Evolutionary conservation across 53 echinoderm and acorn worm genomes (phyloP).

Genomic region (Apostichopus leukothele): DNA sequence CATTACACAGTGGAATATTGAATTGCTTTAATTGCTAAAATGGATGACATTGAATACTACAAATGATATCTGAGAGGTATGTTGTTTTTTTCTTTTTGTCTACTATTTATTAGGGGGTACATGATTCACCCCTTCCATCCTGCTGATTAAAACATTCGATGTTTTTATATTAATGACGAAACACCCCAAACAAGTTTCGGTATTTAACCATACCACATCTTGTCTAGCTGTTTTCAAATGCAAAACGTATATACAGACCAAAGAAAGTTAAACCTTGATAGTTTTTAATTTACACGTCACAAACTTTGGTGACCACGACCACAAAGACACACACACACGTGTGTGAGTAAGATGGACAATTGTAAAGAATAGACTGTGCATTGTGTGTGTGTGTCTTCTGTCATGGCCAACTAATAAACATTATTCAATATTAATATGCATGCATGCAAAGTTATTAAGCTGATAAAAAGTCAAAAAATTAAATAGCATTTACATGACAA

Average conservation of each 20-base stretch:
- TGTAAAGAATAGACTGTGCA: background rate
- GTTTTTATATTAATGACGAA: no score
- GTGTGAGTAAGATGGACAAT: background rate
- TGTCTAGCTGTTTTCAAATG: background rate
- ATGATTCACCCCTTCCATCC: no score
- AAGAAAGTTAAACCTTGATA: background rate
- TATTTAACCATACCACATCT: no score
- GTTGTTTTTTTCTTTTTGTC: no score
- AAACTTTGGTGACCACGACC: background rate
- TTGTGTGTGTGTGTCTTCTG: background rate
- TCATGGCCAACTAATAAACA: background rate
- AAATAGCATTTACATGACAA: background rate
- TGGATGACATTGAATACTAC: no score
- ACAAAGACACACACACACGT: background rate
- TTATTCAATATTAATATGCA: background rate
- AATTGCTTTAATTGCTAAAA: no score
- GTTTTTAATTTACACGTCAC: background rate
- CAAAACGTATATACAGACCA: conserved; percentile 35
- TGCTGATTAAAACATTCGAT: no score
- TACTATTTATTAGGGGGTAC: no score
- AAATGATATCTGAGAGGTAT: no score
- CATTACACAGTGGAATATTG: no score
- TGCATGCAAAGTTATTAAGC: background rate
- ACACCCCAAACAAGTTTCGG: no score
- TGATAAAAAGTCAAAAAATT: background rate